These are phyloP conservation scores for Muscina levida DNA, from an alignment of 2,888 invertebrate genomes.

Conservation along the genomic window DNA sequence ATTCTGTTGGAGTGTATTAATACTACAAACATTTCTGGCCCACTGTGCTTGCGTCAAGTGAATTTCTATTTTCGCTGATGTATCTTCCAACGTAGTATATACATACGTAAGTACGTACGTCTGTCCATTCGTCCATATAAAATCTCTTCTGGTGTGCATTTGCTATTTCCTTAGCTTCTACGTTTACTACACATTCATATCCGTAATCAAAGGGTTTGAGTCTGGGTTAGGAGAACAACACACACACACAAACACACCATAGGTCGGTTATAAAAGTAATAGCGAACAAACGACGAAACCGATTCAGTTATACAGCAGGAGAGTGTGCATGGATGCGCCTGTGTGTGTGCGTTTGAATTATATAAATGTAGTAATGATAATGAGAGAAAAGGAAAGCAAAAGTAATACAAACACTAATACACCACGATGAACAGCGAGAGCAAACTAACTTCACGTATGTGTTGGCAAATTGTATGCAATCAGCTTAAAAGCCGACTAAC, in stretches of 20 bases:
- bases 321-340: neutral
- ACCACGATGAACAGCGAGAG: neutral
- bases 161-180: conserved; percentile 39
- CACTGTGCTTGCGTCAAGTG: conserved; percentile 57
- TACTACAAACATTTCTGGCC: neutral
- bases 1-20: too few relatives aligned
- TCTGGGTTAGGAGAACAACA: conserved; percentile 69
- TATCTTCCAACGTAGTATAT: neutral
- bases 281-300: neutral
- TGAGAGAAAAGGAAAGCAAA: conserved; percentile 53
- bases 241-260: conserved; percentile 29
- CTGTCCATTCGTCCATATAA: too few relatives aligned
- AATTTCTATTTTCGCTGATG: conserved; percentile 27
- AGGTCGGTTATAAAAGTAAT: neutral
- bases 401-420: conserved; percentile 51
- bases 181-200: conserved; percentile 25
- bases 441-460: too few relatives aligned
- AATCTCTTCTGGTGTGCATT: neutral
- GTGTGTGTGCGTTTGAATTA: neutral
- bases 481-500: conserved; percentile 16
- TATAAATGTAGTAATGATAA: neutral
- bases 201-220: conserved; percentile 59
- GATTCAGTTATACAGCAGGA: neutral
- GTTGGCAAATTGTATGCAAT: too few relatives aligned
- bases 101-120: conserved; percentile 6